Evolutionary conservation across 2,888 invertebrate genomes (phyloP).

Genomic region (Agrilus biguttatus): DNA sequence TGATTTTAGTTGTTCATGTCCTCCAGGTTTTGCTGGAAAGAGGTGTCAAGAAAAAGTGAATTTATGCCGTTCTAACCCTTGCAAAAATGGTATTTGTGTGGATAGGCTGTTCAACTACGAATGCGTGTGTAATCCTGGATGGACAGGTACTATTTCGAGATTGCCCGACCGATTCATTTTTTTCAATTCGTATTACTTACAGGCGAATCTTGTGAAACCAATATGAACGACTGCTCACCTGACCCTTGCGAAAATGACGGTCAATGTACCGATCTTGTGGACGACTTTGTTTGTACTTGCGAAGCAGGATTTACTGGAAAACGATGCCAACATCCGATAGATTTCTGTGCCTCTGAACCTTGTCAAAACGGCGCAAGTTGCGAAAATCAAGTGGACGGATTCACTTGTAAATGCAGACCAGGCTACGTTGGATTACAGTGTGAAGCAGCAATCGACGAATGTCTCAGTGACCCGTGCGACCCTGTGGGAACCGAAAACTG

Average conservation of each 20-base stretch:
- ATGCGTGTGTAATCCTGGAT: conserved; percentile 86
- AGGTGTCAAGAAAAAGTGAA: conserved; percentile 92
- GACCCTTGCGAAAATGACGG: conserved; percentile 89
- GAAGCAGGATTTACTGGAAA: conserved; percentile 91
- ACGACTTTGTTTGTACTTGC: conserved; percentile 76
- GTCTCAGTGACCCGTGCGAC: conserved; percentile 80
- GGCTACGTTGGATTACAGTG: conserved; percentile 88
- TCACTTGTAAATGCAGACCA: conserved; percentile 82
- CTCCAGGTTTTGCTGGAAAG: conserved; percentile 89
- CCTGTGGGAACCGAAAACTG: conserved; percentile 83
- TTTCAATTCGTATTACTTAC: conserved; percentile 2
- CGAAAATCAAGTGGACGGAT: conserved; percentile 76
- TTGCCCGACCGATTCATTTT: background rate
- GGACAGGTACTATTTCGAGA: conserved; percentile 44
- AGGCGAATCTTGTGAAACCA: conserved; percentile 68
- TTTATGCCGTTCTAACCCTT: conserved; percentile 78
- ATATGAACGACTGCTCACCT: conserved; percentile 80
- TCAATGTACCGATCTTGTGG: conserved; percentile 74
- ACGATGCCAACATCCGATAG: conserved; percentile 82
- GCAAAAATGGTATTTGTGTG: conserved; percentile 85
- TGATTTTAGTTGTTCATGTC: conserved; percentile 88
- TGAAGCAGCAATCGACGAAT: conserved; percentile 87
- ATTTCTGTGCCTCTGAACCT: conserved; percentile 78
- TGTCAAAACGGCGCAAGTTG: conserved; percentile 89
- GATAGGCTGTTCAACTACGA: conserved; percentile 77